These are phyloP conservation scores for Paracentrotus lividus DNA, from an alignment of 53 echinoderm and acorn worm species.

Conservation along the genomic window DNA sequence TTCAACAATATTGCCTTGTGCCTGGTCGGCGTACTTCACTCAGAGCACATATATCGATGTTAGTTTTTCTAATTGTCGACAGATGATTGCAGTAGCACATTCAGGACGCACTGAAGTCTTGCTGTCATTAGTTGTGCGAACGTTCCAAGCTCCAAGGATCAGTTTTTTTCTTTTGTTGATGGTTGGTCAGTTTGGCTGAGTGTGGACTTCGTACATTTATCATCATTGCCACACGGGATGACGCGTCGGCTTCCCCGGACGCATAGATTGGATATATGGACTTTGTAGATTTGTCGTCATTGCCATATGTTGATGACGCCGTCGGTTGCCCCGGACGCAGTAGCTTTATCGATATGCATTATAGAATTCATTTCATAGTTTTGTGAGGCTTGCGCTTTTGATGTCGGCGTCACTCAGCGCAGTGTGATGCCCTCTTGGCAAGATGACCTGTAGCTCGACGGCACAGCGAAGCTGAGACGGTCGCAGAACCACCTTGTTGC, in stretches of 20 bases:
- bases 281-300: background rate
- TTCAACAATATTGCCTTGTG: background rate
- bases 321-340: background rate
- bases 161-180: background rate
- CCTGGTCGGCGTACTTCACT: constrained; percentile 23
- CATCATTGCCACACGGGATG: constrained; percentile 5
- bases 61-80: constrained; percentile 16
- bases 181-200: too few species aligned
- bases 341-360: background rate
- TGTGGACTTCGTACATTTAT: constrained; percentile 4
- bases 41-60: constrained; percentile 47
- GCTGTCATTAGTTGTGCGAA: constrained; percentile 36
- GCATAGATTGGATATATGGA: background rate
- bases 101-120: constrained; percentile 23
- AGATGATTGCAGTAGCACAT: constrained; percentile 39
- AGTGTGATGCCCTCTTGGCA: constrained; percentile 40
- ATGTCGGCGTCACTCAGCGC: constrained; percentile 22
- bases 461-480: constrained; percentile 36
- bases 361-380: background rate
- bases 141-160: background rate
- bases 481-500: background rate
- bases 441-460: constrained; percentile 19
- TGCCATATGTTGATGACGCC: background rate
- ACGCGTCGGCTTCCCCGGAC: constrained; percentile 17
- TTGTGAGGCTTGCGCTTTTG: constrained; percentile 27